These are phyloP conservation scores for Phenganax subtilis DNA, from an alignment of 92 coral and sea anemone species.

Conservation along the genomic window DNA sequence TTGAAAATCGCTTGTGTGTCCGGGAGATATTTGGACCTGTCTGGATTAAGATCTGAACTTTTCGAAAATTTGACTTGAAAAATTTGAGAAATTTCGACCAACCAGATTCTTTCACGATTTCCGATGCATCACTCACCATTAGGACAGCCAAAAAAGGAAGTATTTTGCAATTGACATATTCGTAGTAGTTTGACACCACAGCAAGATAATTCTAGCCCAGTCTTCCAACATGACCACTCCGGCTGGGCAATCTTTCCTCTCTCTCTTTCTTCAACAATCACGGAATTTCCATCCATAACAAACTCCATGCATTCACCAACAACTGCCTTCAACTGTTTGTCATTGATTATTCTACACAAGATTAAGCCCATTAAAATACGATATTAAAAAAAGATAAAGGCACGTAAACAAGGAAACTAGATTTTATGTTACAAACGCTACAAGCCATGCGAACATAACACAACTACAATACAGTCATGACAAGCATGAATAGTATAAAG, in stretches of 20 bases:
- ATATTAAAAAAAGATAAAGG: too few species aligned
- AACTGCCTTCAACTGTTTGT: conserved; percentile 77
- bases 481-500: too few species aligned
- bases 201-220: conserved; percentile 91
- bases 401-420: not conserved
- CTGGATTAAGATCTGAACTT: too few species aligned
- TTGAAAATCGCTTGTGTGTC: too few species aligned
- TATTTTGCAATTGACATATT: conserved; percentile 75
- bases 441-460: too few species aligned
- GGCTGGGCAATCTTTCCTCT: conserved; percentile 68
- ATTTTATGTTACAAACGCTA: too few species aligned
- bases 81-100: too few species aligned
- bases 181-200: conserved; percentile 91
- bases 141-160: conserved; percentile 91
- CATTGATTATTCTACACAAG: conserved; percentile 66
- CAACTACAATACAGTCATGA: too few species aligned
- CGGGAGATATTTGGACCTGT: too few species aligned
- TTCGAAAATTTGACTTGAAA: too few species aligned
- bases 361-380: not conserved
- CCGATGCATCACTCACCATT: conserved; percentile 49
- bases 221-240: conserved; percentile 99
- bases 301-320: conserved; percentile 83
- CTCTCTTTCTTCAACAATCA: conserved; percentile 67
- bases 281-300: conserved; percentile 62
- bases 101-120: not conserved